These are phyloP conservation scores for Clitarchus hookeri DNA, from an alignment of 2,888 invertebrate species.

Conservation along the genomic window DNA sequence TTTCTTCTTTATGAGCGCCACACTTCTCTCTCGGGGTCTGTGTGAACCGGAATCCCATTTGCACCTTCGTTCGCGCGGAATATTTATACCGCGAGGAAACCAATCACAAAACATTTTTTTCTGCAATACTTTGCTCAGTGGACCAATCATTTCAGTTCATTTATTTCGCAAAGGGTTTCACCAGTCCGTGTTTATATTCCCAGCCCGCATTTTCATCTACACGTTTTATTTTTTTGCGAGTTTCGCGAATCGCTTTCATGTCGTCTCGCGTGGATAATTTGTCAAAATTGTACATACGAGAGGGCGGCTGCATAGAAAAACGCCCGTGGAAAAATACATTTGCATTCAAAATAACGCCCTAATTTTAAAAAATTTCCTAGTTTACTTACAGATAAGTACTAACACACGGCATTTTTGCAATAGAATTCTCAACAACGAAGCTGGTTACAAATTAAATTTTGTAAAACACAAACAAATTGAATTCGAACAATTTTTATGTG, in stretches of 20 bases:
- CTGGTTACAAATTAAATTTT: too few relatives aligned
- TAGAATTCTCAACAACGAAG: too few relatives aligned
- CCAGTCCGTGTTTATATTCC: background rate
- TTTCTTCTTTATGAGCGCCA: slow-evolving; percentile 3
- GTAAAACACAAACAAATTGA: too few relatives aligned
- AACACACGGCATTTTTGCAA: too few relatives aligned
- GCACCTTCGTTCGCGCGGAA: background rate
- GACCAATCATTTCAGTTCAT: slow-evolving; percentile 14
- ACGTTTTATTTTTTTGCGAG: background rate
- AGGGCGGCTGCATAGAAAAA: background rate
- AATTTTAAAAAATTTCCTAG: background rate
- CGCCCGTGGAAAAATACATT: background rate
- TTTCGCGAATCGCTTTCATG: background rate
- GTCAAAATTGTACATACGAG: background rate
- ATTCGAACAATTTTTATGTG: too few relatives aligned
- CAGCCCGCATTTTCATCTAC: background rate
- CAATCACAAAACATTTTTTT: background rate
- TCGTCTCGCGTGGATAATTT: slow-evolving; percentile 14
- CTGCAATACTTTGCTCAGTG: background rate
- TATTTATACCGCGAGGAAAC: background rate
- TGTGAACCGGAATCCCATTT: background rate
- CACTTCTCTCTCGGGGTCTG: background rate
- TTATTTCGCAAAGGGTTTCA: background rate
- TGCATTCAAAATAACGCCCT: background rate
- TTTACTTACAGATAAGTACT: too few relatives aligned